Percentiles rank a stretch among this genome's conserved stretches.
phyloP scores from a whole-genome alignment of 2,113 vertebrate species.

The Panurus biarmicus region DNA sequence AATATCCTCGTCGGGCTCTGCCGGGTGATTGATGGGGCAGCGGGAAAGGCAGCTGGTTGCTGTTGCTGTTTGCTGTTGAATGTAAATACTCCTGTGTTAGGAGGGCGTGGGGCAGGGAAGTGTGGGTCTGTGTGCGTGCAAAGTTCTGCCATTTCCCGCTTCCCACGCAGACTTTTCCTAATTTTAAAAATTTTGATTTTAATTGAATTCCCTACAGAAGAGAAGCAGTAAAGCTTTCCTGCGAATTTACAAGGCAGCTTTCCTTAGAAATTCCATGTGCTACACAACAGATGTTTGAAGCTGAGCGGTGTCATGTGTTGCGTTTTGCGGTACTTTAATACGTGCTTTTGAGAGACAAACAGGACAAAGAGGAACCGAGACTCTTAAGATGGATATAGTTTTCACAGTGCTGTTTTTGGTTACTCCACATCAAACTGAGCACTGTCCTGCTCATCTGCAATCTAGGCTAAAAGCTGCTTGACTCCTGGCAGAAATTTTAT shows the following conservation, averaged over 20 bases:
- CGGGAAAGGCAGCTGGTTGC: neutral
- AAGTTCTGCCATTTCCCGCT: neutral
- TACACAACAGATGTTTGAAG: constrained; percentile 67
- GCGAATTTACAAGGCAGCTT: constrained; percentile 46
- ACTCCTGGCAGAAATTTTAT: neutral
- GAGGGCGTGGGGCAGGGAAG: neutral
- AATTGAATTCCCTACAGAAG: neutral
- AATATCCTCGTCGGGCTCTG: neutral
- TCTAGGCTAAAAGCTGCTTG: neutral
- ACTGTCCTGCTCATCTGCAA: neutral
- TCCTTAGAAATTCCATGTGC: constrained; percentile 58
- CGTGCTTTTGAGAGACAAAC: constrained; percentile 25
- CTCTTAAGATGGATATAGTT: neutral
- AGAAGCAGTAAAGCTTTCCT: constrained; percentile 8
- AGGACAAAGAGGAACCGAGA: neutral
- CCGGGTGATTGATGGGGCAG: neutral
- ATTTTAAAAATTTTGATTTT: neutral
- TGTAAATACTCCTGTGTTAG: neutral
- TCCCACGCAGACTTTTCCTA: neutral
- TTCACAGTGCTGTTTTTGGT: neutral
- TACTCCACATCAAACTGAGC: neutral
- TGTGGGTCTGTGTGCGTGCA: neutral
- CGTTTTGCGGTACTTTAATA: constrained; percentile 45
- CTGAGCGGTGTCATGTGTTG: constrained; percentile 42
- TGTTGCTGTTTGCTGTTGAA: neutral